These are phyloP conservation scores for Sciurus niger DNA, from an alignment of 2,113 vertebrate genomes.

Conservation along the genomic window DNA sequence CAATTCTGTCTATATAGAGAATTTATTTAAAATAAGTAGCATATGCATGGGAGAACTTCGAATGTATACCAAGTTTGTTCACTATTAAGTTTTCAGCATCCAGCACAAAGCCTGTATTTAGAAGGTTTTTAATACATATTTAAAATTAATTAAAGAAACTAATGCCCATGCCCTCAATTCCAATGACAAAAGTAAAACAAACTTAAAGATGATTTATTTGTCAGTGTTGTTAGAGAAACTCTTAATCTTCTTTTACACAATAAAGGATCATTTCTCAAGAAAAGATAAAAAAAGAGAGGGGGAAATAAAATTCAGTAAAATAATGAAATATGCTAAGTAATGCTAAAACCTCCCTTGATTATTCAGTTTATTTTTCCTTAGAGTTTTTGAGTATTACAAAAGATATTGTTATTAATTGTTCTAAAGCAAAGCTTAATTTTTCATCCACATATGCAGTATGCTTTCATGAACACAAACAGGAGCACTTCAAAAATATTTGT, in stretches of 20 bases:
- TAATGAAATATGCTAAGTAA: slow-evolving; percentile 56
- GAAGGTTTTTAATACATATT: neutral
- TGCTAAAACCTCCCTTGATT: slow-evolving; percentile 8
- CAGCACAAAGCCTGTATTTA: neutral
- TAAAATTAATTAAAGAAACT: slow-evolving; percentile 29
- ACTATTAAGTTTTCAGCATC: neutral
- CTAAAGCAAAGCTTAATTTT: slow-evolving; percentile 60
- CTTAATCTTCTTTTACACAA: neutral
- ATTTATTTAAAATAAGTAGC: slow-evolving; percentile 13
- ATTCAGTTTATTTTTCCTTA: slow-evolving; percentile 59
- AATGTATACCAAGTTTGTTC: neutral
- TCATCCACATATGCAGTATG: slow-evolving; percentile 54
- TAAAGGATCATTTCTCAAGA: neutral
- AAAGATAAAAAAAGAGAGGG: neutral
- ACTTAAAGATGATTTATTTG: slow-evolving; percentile 7
- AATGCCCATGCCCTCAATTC: neutral
- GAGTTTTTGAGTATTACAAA: slow-evolving; percentile 58
- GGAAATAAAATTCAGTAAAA: neutral
- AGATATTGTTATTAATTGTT: slow-evolving; percentile 72
- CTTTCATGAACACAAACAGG: slow-evolving; percentile 61
- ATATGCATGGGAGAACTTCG: neutral
- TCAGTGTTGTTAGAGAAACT: slow-evolving; percentile 10
- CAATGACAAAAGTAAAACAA: slow-evolving; percentile 24
- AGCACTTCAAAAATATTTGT: slow-evolving; percentile 63
- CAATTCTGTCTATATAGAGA: neutral